Evolutionary conservation across 2,797 vertebrate genomes (phyloP), one percentile per base, ranked within the genome.

Genomic region (Naso thynnoides): DNA sequence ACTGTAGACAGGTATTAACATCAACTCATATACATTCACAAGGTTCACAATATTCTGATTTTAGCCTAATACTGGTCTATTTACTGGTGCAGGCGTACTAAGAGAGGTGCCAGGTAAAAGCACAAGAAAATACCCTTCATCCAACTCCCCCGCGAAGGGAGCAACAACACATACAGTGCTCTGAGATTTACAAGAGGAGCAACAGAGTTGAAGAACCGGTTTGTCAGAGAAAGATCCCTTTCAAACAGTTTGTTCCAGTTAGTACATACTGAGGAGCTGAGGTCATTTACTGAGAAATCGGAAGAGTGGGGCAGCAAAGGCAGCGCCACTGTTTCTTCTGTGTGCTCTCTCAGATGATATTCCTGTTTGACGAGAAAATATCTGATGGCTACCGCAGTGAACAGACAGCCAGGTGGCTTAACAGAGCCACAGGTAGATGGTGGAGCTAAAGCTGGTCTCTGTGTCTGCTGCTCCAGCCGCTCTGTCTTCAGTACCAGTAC

Each of bases 401-500:
- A 63, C 45, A 82, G 36, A 54, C 6, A 66, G 31, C 55, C 10
- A 14, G 2, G 31, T 16, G 42, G 62, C 61, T 69, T 56, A 6
- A 16, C 41, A 57, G 31, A 41, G 52, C 24, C 21, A 19, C 53
- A 54, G 14, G 60, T 24, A 13, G 4, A 15, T 4, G 18, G 31
- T 0, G 26, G 11, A 14, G 49, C 3, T 50, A 44, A 50, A 62
- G 57, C n/a, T 6, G 36, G 23, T 36, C 3, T 3, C 9, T 24
- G 21, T 60, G 39, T 73, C 48, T 5, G n/a, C 61, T 42, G 60
- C 29, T 52, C 13, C 71, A 23, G 52, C 9, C 2, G 15, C 14
- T 31, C 53, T 56, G 45, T 39, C 58, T 26, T 90, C 87, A 94
- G 69, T 93, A 95, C 95, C 94, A 97, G 89, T 95, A 96, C 70